These are phyloP conservation scores for Lochmaea crataegi DNA, from an alignment of 2,888 invertebrate species.

Conservation along the genomic window DNA sequence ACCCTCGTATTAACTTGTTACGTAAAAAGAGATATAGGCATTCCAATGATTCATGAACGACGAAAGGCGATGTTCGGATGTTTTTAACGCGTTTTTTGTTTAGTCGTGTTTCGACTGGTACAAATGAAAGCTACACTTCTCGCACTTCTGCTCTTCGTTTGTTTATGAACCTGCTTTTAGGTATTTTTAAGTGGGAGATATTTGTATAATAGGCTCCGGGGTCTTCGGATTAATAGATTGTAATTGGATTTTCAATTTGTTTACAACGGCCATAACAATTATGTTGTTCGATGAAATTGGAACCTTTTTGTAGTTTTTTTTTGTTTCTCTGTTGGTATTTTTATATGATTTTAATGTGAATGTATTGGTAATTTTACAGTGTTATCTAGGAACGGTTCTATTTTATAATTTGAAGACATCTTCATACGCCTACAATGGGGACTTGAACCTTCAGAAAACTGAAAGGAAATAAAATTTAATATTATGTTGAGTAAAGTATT, in stretches of 20 bases:
- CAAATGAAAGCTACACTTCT: conserved; percentile 65
- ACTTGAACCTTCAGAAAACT: too few species aligned
- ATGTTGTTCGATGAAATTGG: conserved; percentile 17
- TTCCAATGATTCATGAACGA: conserved; percentile 65
- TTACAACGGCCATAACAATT: conserved; percentile 40
- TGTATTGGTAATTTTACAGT: not conserved
- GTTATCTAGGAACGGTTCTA: too few species aligned
- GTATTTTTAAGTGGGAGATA: conserved; percentile 47
- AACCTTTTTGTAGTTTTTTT: conserved; percentile 20
- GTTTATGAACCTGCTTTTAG: conserved; percentile 57
- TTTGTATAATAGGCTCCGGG: conserved; percentile 48
- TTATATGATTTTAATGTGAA: conserved; percentile 10
- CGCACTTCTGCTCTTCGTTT: conserved; percentile 59
- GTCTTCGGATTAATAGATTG: conserved; percentile 45
- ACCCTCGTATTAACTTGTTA: not conserved
- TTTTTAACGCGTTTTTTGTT: conserved; percentile 62
- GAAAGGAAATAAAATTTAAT: too few species aligned
- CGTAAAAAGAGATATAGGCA: conserved; percentile 55
- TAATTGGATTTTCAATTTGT: conserved; percentile 47
- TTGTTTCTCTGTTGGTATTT: not conserved
- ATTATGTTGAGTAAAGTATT: too few species aligned
- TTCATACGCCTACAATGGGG: too few species aligned
- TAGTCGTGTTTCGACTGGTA: conserved; percentile 64
- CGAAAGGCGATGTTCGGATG: conserved; percentile 65
- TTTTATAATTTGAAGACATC: too few species aligned